Evolutionary conservation across 2,113 vertebrate genomes (phyloP).

Genomic region (Actenoides lindsayi): DNA sequence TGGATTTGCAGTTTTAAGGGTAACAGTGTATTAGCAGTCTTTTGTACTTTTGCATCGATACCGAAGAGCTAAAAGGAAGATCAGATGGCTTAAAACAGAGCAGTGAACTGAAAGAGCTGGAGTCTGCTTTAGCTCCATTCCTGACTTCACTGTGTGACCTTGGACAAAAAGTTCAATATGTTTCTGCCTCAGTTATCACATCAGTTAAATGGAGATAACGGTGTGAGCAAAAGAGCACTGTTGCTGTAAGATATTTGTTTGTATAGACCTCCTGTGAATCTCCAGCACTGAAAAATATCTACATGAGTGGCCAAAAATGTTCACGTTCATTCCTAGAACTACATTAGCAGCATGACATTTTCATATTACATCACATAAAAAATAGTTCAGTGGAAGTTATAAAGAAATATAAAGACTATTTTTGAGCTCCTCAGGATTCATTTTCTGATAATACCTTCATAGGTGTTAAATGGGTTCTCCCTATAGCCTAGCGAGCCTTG

Average conservation of each 20-base stretch:
- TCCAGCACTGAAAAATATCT: neutral
- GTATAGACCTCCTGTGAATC: neutral
- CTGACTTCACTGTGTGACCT: slow-evolving; percentile 45
- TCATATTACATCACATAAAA: neutral
- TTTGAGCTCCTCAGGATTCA: neutral
- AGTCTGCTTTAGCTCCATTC: slow-evolving; percentile 17
- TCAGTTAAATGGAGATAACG: slow-evolving; percentile 2
- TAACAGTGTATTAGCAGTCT: neutral
- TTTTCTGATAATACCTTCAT: neutral
- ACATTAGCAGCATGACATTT: neutral
- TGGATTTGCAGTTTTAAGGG: neutral
- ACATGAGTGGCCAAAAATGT: neutral
- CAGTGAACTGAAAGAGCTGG: slow-evolving; percentile 14
- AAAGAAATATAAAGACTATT: neutral
- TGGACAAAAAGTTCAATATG: slow-evolving; percentile 49
- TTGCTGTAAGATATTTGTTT: slow-evolving; percentile 17
- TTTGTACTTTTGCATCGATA: neutral
- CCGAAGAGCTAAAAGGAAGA: neutral
- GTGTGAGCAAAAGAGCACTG: neutral
- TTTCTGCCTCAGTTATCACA: slow-evolving; percentile 54
- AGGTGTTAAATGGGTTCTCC: neutral
- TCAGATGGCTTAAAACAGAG: neutral
- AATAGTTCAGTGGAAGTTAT: neutral
- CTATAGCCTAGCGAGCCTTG: neutral
- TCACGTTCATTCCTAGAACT: neutral